Percentiles rank a stretch among this genome's conserved stretches.
phyloP scores from a whole-genome alignment of 2,113 vertebrate genomes.

The Thymallus thymallus region DNA sequence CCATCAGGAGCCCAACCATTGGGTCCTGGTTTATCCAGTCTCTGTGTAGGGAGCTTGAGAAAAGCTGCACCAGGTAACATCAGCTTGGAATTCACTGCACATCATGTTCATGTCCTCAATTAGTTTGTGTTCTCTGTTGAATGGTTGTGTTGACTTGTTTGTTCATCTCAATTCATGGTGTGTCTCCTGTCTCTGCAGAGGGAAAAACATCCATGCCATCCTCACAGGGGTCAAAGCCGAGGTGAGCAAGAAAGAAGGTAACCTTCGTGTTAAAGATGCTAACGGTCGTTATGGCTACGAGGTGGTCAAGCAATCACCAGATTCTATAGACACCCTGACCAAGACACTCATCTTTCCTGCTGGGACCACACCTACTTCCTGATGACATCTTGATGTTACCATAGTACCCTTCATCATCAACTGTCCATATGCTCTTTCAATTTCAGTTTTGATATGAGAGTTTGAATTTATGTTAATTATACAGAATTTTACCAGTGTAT shows the following conservation, averaged over 20 bases:
- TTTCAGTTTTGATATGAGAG: no score
- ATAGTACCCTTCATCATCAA: no score
- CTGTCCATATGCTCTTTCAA: no score
- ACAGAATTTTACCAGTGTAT: no score
- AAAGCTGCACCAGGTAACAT: conserved; percentile 53
- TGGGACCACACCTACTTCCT: no score
- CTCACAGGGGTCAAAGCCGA: conserved; percentile 79
- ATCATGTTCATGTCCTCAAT: conserved; percentile 61
- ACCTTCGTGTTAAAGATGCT: background rate
- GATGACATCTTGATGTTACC: no score
- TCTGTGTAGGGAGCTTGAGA: conserved; percentile 71
- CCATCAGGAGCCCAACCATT: conserved; percentile 25
- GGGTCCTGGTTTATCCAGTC: conserved; percentile 81
- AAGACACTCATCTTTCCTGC: conserved; percentile 66
- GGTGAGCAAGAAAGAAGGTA: conserved; percentile 67
- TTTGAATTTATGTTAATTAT: no score
- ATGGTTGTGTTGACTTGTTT: conserved; percentile 35
- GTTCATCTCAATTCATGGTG: background rate
- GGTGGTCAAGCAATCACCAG: conserved; percentile 79
- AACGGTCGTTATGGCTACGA: background rate
- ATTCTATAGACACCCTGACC: conserved; percentile 75
- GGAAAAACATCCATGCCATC: conserved; percentile 77
- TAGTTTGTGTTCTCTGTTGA: conserved; percentile 73
- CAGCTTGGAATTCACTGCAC: background rate
- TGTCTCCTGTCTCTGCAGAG: conserved; percentile 54